A percentile compares a stretch with the other conserved stretches of the same genome.
phyloP scores from a whole-genome alignment of 2,113 vertebrate genomes.

The Ailuropoda melanoleuca region DNA sequence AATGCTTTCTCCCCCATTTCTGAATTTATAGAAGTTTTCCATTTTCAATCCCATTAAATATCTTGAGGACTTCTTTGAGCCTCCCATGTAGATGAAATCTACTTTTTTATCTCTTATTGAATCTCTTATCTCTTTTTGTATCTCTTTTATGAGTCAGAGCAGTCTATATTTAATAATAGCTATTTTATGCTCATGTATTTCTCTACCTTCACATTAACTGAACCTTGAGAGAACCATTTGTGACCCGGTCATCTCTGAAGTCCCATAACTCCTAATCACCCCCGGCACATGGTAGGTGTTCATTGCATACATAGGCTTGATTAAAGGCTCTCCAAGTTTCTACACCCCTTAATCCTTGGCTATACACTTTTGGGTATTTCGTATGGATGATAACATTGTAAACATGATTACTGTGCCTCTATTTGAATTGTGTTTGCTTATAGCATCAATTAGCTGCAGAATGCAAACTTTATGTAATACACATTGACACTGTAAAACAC shows the following conservation, averaged over 20 bases:
- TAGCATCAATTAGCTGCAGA: neutral
- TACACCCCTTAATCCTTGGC: neutral
- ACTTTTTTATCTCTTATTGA: neutral
- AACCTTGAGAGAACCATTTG: neutral
- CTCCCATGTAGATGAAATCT: neutral
- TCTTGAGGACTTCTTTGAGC: neutral
- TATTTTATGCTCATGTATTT: neutral
- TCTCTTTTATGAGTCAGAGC: neutral
- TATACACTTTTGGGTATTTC: neutral
- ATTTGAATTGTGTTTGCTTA: neutral
- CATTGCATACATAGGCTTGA: rapidly evolving
- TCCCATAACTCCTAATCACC: neutral
- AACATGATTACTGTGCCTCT: neutral
- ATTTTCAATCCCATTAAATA: neutral
- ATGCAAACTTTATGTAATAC: neutral
- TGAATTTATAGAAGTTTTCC: neutral
- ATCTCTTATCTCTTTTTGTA: neutral
- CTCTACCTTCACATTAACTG: neutral
- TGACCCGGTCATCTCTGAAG: neutral
- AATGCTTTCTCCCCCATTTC: neutral
- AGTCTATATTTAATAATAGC: neutral
- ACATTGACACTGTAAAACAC: neutral
- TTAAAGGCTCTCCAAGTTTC: neutral
- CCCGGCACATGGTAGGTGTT: neutral
- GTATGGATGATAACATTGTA: neutral